These are phyloP conservation scores for Urechis unicinctus DNA, from an alignment of 2,888 invertebrate species.

Conservation along the genomic window DNA sequence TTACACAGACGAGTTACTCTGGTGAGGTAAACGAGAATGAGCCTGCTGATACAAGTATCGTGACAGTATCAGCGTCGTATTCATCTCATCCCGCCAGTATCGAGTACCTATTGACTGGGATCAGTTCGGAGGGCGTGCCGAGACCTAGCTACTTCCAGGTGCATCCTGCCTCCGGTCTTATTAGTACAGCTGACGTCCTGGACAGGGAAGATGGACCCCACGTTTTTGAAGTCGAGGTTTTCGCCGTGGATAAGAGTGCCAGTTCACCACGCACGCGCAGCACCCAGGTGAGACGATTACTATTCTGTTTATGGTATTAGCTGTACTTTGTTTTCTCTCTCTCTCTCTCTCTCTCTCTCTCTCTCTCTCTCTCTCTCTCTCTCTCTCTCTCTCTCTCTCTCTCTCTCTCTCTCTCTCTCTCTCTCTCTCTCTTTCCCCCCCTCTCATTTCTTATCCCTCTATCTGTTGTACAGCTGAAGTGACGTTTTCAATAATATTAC, in stretches of 20 bases:
- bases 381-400: not conserved
- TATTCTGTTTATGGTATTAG: too few species aligned
- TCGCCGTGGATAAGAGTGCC: conserved; percentile 24
- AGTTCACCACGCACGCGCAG: conserved; percentile 1
- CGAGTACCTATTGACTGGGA: conserved; percentile 79
- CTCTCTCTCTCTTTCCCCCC: conserved; percentile 1
- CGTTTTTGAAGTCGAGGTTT: conserved; percentile 33
- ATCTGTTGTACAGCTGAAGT: too few species aligned
- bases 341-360: conserved; percentile 2
- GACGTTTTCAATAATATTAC: not conserved
- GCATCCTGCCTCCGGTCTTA: conserved; percentile 85
- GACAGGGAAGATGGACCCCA: conserved; percentile 38
- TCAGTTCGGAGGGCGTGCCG: conserved; percentile 53
- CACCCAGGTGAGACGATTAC: conserved; percentile 6
- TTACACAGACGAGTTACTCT: conserved; percentile 59
- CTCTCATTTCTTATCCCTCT: too few species aligned
- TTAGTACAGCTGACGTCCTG: conserved; percentile 71
- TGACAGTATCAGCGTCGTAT: conserved; percentile 60
- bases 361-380: not conserved
- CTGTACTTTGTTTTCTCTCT: too few species aligned
- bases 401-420: not conserved
- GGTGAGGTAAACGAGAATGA: conserved; percentile 86
- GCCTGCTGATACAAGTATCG: conserved; percentile 74
- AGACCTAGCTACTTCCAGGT: conserved; percentile 63
- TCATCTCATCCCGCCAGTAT: conserved; percentile 53